phyloP scores from a whole-genome alignment of 1,140 invertebrate species.

The Coelopa frigida region DNA sequence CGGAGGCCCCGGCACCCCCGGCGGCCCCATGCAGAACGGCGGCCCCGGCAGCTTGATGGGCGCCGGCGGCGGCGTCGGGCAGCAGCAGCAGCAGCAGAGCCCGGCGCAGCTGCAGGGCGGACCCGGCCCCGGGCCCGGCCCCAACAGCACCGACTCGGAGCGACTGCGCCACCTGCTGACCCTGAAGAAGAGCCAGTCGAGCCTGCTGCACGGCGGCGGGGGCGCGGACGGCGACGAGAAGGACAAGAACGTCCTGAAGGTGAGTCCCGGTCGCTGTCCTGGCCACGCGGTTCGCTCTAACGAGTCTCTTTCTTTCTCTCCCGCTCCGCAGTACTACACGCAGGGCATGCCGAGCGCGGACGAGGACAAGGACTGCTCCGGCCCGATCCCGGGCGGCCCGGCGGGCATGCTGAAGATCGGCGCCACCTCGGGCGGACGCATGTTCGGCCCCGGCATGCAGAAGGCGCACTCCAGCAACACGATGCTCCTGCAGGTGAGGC shows the following conservation, averaged over 20 bases:
- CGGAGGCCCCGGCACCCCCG: neutral
- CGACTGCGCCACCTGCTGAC: slow-evolving; percentile 60
- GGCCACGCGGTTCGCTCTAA: neutral
- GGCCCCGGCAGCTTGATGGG: slow-evolving; percentile 11
- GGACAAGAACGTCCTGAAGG: slow-evolving; percentile 26
- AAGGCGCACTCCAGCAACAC: slow-evolving; percentile 47
- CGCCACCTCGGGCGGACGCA: slow-evolving; percentile 3
- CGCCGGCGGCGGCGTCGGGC: neutral
- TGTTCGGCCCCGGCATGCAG: slow-evolving; percentile 18
- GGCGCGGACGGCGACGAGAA: slow-evolving; percentile 46
- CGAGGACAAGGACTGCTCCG: slow-evolving; percentile 62
- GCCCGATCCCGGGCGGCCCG: slow-evolving; percentile 16
- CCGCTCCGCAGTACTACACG: slow-evolving; percentile 32
- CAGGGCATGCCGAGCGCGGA: slow-evolving; percentile 74
- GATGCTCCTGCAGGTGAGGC: slow-evolving; percentile 66
- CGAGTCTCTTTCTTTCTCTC: slow-evolving; percentile 1
- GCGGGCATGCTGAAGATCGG: slow-evolving; percentile 29
- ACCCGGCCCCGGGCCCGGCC: slow-evolving; percentile 25
- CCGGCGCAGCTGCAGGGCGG: too few species aligned
- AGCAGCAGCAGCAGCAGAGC: slow-evolving; percentile 12
- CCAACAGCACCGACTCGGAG: slow-evolving; percentile 47
- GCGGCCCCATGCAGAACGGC: slow-evolving; percentile 16
- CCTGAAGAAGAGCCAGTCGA: slow-evolving; percentile 47
- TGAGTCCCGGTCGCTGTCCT: slow-evolving; percentile 1
- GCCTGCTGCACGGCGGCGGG: slow-evolving; percentile 20